Evolutionary conservation across 2,888 invertebrate species (phyloP).

Genomic region (Crocallis elinguaria): DNA sequence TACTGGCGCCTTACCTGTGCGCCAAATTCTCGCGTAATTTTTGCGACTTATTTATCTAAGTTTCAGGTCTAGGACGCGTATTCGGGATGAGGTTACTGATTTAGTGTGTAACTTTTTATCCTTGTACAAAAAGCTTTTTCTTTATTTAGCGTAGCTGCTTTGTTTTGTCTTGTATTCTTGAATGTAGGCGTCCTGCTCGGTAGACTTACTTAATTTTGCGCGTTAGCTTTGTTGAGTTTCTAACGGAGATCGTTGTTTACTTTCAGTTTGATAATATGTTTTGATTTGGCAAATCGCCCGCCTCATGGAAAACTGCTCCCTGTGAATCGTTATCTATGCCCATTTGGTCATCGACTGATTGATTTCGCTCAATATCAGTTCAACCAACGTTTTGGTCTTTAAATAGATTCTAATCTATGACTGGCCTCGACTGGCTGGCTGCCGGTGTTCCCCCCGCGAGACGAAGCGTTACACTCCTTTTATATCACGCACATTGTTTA

Average conservation of each 20-base stretch:
- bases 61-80: slow-evolving; percentile 13
- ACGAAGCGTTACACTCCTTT: slow-evolving; percentile 24
- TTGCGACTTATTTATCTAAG: slow-evolving; percentile 22
- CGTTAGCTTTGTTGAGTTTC: background rate
- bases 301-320: slow-evolving; percentile 5
- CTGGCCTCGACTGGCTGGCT: slow-evolving; percentile 18
- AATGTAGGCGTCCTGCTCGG: background rate
- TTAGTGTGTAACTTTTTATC: slow-evolving; percentile 21
- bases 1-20: slow-evolving; percentile 6
- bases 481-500: slow-evolving; percentile 19
- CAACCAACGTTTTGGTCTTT: slow-evolving; percentile 14
- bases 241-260: background rate
- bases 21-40: slow-evolving; percentile 18
- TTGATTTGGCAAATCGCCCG: slow-evolving; percentile 2
- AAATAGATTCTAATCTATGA: slow-evolving; percentile 26
- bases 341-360: slow-evolving; percentile 17
- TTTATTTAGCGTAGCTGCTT: slow-evolving; percentile 5
- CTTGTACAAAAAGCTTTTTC: slow-evolving; percentile 8
- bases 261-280: background rate
- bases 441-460: slow-evolving; percentile 25
- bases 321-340: slow-evolving; percentile 1
- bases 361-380: slow-evolving; percentile 9
- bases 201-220: slow-evolving; percentile 5
- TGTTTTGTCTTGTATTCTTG: background rate
- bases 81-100: slow-evolving; percentile 20